Base-by-base conservation (phyloP, 2,888 invertebrate species). In the Omphaloscelis lunosa region DNA sequence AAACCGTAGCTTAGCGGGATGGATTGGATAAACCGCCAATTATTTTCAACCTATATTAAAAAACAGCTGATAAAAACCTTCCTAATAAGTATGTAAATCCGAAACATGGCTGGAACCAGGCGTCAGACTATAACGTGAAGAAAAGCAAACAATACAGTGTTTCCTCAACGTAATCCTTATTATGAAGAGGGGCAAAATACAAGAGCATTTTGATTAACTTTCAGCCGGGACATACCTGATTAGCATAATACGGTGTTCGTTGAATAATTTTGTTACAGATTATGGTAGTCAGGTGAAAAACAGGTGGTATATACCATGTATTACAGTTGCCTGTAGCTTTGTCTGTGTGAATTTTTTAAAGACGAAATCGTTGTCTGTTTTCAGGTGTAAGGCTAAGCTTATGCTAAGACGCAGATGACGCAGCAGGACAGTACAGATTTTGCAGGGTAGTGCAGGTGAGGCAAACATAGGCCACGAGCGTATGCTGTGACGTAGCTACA, bases 181-280 rank as follows among this genome's bases (percentile, higher is more conserved):
- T 61, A 56, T 56, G 56, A 69, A 56, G 69, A 41, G 20, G 20
- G 56, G 29, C 63, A 70, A 80, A 72, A 74, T 59, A 72, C 51
- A 67, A 72, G 72, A 53, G 65, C 23, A 41, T 78, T 76, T 62
- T 73, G 75, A 76, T 88, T 73, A 79, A 71, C 59, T 75, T 72
- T 76, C 48, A 66, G 63, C 41, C n/a, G 62, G 58, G 7, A 73
- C 61, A 67, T 59, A 41, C 45, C 58, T 72, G 23, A 83, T 88
- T 87, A 85, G 23, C 87, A 89, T 87, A 88, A 87, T 80, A 59
- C 45, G 51, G n/a, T 63, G 73, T 73, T 79, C 61, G n/a, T 45
- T 79, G 86, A 59, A 88, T 86, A 86, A 81, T 81, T 81, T 84
- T 70, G n/a, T 34, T 65, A 70, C 56, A 56, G 53, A 78, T 78